A percentile compares a stretch with the other conserved stretches of the same genome.
Conservation (phyloP, 2,797 vertebrate species). For the Cryptoprocta ferox region DNA sequence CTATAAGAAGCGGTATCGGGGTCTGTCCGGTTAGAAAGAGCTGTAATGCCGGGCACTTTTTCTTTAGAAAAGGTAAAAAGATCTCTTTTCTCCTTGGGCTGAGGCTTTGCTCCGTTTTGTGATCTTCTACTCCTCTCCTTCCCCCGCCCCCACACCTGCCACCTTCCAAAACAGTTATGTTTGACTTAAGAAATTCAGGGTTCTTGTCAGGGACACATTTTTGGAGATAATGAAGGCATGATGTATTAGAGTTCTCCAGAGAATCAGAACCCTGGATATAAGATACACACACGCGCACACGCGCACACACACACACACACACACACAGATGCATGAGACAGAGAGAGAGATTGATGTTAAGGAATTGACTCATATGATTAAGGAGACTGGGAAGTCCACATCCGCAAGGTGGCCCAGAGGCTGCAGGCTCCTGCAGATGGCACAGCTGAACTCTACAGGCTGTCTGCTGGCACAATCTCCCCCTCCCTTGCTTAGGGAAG, state of each 20-base stretch:
- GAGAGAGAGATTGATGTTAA: not conserved
- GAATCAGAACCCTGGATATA: not conserved
- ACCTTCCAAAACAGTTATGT: not conserved
- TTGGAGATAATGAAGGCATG: not conserved
- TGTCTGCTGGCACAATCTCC: not conserved
- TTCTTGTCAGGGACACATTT: not conserved
- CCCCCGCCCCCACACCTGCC: rapidly evolving
- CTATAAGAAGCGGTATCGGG: not conserved
- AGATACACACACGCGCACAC: not conserved
- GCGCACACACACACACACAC: not conserved
- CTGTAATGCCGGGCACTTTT: not conserved
- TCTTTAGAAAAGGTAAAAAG: not conserved
- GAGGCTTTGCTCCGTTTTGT: not conserved
- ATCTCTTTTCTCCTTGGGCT: not conserved
- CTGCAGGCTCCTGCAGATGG: rapidly evolving
- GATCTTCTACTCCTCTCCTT: not conserved
- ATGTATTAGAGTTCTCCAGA: not conserved
- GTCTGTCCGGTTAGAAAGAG: rapidly evolving
- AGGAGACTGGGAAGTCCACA: not conserved
- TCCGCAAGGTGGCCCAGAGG: not conserved
- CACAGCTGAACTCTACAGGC: not conserved
- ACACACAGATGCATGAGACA: not conserved
- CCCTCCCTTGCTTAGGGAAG: rapidly evolving
- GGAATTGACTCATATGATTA: rapidly evolving
- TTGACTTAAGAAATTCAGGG: not conserved